phyloP scores from a whole-genome alignment of 1,140 invertebrate species.

The Colletes gigas region DNA sequence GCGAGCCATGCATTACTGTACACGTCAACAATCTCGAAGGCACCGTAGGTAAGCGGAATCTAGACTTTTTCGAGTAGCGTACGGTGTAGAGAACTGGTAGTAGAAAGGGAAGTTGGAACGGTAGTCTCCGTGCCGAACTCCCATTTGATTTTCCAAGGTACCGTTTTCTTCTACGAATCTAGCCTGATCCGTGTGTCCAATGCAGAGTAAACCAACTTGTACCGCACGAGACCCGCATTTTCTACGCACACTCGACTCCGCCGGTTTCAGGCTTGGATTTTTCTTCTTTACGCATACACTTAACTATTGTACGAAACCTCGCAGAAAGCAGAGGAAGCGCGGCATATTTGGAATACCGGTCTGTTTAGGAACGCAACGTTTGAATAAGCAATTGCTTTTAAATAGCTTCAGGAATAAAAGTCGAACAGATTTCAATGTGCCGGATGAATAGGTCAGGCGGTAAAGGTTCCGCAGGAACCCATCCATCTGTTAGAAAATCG shows the following conservation, averaged over 20 bases:
- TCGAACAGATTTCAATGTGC: too few relatives aligned
- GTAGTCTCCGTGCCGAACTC: conserved; percentile 23
- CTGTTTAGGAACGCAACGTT: too few relatives aligned
- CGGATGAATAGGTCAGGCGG: too few relatives aligned
- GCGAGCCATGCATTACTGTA: too few relatives aligned
- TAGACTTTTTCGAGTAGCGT: conserved; percentile 47
- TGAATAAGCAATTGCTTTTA: too few relatives aligned
- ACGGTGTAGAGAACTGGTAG: not conserved
- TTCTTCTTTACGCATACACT: not conserved
- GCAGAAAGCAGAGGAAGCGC: too few relatives aligned
- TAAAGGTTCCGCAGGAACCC: too few relatives aligned
- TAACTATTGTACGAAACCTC: not conserved
- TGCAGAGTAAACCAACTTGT: conserved; percentile 11
- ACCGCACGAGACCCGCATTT: conserved; percentile 23
- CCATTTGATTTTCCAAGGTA: conserved; percentile 64
- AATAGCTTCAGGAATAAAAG: too few relatives aligned
- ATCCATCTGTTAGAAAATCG: too few relatives aligned
- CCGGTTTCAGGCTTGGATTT: not conserved
- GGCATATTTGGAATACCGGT: too few relatives aligned
- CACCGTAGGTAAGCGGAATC: conserved; percentile 57
- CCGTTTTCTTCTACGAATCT: conserved; percentile 66
- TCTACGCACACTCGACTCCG: not conserved
- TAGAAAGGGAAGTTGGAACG: conserved; percentile 42
- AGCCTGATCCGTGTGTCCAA: conserved; percentile 40
- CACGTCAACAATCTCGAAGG: conserved; percentile 34